Evolutionary conservation across 2,888 invertebrate genomes (phyloP).

Genomic region (Limnephilus marmoratus): DNA sequence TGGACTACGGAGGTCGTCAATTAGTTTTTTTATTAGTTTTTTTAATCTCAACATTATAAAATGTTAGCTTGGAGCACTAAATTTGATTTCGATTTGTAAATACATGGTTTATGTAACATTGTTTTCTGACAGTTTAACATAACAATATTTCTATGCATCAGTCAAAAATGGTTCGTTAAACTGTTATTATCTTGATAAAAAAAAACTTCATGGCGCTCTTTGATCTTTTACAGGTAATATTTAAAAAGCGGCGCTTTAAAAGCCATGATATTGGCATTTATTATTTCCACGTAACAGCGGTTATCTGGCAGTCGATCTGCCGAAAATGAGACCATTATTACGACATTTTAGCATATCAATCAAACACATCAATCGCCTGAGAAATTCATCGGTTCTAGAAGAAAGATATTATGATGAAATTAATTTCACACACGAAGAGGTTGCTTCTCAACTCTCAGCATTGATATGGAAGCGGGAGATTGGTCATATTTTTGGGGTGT

Average conservation of each 20-base stretch:
- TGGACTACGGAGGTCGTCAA: too few species aligned
- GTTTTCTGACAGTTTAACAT: background rate
- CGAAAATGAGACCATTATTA: conserved; percentile 17
- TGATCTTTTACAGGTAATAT: background rate
- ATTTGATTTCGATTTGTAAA: too few species aligned
- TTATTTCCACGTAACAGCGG: background rate
- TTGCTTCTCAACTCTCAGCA: background rate
- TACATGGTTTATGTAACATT: background rate
- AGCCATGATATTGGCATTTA: background rate
- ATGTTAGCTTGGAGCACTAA: too few species aligned
- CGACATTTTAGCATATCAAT: conserved; percentile 49
- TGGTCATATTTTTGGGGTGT: too few species aligned
- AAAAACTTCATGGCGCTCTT: background rate
- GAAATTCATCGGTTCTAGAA: conserved; percentile 21
- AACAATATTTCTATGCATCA: background rate
- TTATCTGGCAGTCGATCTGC: background rate
- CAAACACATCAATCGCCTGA: conserved; percentile 49
- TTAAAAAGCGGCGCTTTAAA: background rate
- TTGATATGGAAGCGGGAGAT: background rate
- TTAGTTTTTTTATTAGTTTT: too few species aligned
- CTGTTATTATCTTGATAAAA: background rate
- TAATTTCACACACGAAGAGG: conserved; percentile 53
- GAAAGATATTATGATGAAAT: conserved; percentile 34
- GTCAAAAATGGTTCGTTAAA: background rate
- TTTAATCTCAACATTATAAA: too few species aligned